Conservation (phyloP, 2,113 vertebrate species). For the Poeciliopsis retropinna region DNA sequence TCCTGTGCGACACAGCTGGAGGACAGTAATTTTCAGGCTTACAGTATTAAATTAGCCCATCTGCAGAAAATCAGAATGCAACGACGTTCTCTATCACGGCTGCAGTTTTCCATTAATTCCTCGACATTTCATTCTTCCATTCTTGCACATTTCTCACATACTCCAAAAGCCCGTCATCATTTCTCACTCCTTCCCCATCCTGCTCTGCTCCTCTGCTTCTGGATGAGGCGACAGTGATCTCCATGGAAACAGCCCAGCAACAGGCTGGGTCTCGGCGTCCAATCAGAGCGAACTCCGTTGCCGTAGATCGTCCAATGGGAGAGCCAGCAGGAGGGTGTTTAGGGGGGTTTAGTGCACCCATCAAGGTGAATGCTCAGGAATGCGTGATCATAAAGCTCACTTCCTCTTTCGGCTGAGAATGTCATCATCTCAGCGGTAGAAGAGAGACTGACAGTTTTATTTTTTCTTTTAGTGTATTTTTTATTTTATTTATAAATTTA, state of each 20-base stretch:
- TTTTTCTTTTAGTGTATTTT: no score
- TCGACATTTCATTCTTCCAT: neutral
- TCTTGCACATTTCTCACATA: neutral
- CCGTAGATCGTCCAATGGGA: slow-evolving; percentile 63
- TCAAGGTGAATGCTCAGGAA: slow-evolving; percentile 69
- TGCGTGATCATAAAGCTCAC: slow-evolving; percentile 40
- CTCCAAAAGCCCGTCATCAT: slow-evolving; percentile 11
- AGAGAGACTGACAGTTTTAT: no score
- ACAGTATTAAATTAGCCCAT: neutral
- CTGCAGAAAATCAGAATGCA: slow-evolving; percentile 12
- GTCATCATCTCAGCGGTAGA: neutral
- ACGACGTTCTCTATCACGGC: slow-evolving; percentile 18
- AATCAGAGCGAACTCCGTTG: slow-evolving; percentile 49
- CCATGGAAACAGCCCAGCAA: slow-evolving; percentile 82
- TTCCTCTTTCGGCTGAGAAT: slow-evolving; percentile 42
- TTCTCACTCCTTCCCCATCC: slow-evolving; percentile 16
- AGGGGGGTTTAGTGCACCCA: slow-evolving; percentile 15
- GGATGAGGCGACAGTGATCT: slow-evolving; percentile 63
- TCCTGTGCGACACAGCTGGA: neutral
- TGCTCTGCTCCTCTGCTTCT: slow-evolving; percentile 3
- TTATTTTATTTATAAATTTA: no score
- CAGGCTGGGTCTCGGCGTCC: slow-evolving; percentile 66
- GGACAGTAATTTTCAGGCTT: slow-evolving; percentile 4
- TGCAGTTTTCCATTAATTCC: slow-evolving; percentile 20
- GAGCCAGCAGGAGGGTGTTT: neutral